These are phyloP conservation scores for Dasyprocta punctata DNA, from an alignment of 2,113 vertebrate species.

Conservation along the genomic window DNA sequence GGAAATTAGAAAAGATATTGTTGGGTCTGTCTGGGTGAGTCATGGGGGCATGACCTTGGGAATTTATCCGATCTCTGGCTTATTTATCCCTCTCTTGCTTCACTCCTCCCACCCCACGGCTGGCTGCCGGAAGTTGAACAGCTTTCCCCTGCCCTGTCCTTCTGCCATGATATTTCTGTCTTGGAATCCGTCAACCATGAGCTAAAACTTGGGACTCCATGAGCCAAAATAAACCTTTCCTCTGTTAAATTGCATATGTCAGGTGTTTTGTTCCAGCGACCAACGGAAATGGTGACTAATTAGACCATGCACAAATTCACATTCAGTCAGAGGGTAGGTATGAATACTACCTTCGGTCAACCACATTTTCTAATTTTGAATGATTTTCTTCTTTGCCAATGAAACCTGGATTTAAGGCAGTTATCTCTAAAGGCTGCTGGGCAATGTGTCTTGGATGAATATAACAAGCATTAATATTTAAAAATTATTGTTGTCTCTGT, in stretches of 20 bases:
- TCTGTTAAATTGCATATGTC: background rate
- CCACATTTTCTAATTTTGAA: background rate
- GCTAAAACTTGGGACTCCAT: background rate
- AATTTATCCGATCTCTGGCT: background rate
- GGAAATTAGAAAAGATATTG: background rate
- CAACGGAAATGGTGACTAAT: background rate
- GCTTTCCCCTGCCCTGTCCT: background rate
- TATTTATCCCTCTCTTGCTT: background rate
- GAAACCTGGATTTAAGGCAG: background rate
- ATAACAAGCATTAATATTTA: background rate
- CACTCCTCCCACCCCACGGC: background rate
- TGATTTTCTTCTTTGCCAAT: background rate
- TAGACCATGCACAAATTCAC: background rate
- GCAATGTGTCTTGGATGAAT: background rate
- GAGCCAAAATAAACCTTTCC: background rate
- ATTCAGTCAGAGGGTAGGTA: background rate
- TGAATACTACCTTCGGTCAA: background rate
- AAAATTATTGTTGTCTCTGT: background rate
- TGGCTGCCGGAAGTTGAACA: background rate
- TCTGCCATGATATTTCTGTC: background rate
- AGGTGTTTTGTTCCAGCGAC: background rate
- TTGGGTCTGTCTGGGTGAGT: background rate
- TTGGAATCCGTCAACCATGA: background rate
- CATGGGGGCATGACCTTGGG: background rate
- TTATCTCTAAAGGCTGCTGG: background rate